Evolutionary conservation across 1,140 invertebrate genomes (phyloP), one percentile per base, ranked within the genome.

Genomic region (Nomia melanderi): DNA sequence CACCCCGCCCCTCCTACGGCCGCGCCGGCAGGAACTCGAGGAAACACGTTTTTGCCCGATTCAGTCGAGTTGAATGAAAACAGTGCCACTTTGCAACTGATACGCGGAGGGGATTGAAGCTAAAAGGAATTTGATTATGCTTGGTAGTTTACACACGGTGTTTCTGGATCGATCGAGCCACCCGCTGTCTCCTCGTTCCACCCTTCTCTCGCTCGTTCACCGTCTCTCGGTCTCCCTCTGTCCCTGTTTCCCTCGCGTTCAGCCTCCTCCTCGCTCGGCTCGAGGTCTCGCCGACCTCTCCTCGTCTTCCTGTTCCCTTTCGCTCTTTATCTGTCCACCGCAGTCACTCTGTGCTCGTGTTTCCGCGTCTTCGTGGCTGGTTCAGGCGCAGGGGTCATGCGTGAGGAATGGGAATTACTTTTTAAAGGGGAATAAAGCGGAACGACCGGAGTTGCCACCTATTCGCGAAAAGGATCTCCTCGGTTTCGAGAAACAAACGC

Each of bases 91-190:
- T 83, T 73, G 77, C 47, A 69, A 73, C 67, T 25, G 74, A 63
- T 60, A 71, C 67, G 63, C 57, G 4, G 69, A 56, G 60, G 77
- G 41, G 66, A 75, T 77, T 82, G 70, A 59, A 57, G 78, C 75
- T 85, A 81, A 84, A 84, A 84, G 82, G 82, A 84, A 85, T 85
- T 85, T 85, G 83, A 85, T 85, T 85, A 85, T 85, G 83, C 78
- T 85, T 71, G 78, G 76, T 85, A 82, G 82, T 85, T 85, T 85
- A 85, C 83, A 84, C 83, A 84, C 83, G 74, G 82, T 81, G 82
- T 77, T 85, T 85, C 82, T 80, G 82, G 82, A 85, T 85, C 83
- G 83, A 85, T 85, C 82, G 78, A 85, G 83, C 82, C 66, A 50
- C 67, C 54, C 72, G 65, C 78, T 76, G 69, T 54, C 53, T 72